Evolutionary conservation across 2,888 invertebrate genomes (phyloP).

Genomic region (Yponomeuta cagnagella): DNA sequence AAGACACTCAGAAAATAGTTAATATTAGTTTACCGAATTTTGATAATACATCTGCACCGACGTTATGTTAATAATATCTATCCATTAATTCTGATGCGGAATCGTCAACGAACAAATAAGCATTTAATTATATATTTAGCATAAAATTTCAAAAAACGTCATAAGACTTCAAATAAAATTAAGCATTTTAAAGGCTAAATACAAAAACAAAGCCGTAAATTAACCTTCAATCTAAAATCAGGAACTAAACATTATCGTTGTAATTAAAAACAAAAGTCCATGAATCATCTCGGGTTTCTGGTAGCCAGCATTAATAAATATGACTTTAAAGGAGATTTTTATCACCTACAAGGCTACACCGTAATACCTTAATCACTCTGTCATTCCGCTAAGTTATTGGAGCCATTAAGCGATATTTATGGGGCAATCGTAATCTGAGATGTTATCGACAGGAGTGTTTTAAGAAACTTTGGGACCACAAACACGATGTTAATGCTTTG

Average conservation of each 20-base stretch:
- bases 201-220: neutral
- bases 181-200: neutral
- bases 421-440: slow-evolving; percentile 8
- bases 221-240: neutral
- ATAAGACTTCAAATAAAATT: no score
- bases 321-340: slow-evolving; percentile 2
- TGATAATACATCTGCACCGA: no score
- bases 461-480: slow-evolving; percentile 3
- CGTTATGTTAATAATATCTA: no score
- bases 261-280: neutral
- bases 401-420: slow-evolving; percentile 13
- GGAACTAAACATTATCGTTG: neutral
- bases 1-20: no score
- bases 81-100: no score
- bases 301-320: slow-evolving; percentile 5
- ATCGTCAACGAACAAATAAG: no score
- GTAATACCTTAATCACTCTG: slow-evolving; percentile 12
- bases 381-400: slow-evolving; percentile 13
- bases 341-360: neutral
- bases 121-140: no score
- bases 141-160: no score
- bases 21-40: no score
- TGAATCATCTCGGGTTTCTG: neutral
- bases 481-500: neutral
- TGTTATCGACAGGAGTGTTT: slow-evolving; percentile 10